Evolutionary conservation across 1,140 invertebrate species (phyloP).

Genomic region (Euborellia annulipes): DNA sequence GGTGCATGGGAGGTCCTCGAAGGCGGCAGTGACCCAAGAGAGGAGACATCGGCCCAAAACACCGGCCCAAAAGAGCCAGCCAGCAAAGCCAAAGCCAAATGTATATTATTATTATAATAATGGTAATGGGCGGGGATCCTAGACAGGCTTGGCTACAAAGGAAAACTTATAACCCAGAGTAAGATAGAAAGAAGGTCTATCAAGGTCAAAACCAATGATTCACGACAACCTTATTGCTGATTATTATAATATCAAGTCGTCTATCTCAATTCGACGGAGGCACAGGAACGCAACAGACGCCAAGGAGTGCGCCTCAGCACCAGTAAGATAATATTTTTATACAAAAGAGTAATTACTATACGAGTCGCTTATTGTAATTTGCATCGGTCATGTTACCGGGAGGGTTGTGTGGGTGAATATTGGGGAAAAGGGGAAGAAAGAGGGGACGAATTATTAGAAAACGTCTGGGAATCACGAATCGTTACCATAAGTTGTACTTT

Average conservation of each 20-base stretch:
- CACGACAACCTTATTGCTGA: slow-evolving; percentile 12
- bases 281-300: too few relatives aligned
- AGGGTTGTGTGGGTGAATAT: neutral
- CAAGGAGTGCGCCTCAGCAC: too few relatives aligned
- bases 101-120: slow-evolving; percentile 4
- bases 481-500: slow-evolving; percentile 13
- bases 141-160: slow-evolving; percentile 3
- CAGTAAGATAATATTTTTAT: neutral
- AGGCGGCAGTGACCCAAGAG: too few relatives aligned
- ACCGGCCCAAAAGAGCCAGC: too few relatives aligned
- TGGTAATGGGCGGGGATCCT: neutral
- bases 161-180: neutral
- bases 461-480: slow-evolving; percentile 11
- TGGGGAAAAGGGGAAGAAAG: too few relatives aligned
- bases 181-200: neutral
- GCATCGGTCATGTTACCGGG: slow-evolving; percentile 12
- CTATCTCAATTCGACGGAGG: slow-evolving; percentile 9
- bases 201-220: slow-evolving; percentile 10
- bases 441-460: slow-evolving; percentile 2
- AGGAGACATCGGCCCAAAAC: too few relatives aligned
- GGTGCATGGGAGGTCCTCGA: too few relatives aligned
- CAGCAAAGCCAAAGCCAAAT: neutral
- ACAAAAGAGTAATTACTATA: slow-evolving; percentile 13
- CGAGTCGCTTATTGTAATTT: slow-evolving; percentile 13
- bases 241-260: slow-evolving; percentile 14